phyloP scores from a whole-genome alignment of 1,140 invertebrate genomes.

The Oppia nitens region DNA sequence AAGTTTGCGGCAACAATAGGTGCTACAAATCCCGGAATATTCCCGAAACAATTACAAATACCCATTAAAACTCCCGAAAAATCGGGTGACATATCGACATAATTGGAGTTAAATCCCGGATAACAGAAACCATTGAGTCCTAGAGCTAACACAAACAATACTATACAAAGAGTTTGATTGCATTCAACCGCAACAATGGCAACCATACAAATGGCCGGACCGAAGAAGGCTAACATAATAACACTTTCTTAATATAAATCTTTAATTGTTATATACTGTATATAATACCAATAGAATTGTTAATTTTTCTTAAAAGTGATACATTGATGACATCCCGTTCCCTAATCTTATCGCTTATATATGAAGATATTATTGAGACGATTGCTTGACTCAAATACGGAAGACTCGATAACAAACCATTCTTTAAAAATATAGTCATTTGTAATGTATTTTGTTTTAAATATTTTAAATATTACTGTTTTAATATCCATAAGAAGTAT shows the following conservation, averaged over 20 bases:
- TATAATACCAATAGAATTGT: conserved; percentile 19
- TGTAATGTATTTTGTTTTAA: neutral
- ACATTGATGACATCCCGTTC: conserved; percentile 9
- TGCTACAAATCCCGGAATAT: conserved; percentile 23
- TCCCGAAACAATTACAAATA: conserved; percentile 25
- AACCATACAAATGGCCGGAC: conserved; percentile 50
- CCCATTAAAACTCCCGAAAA: conserved; percentile 25
- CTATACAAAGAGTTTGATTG: conserved; percentile 24
- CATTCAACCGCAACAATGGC: conserved; percentile 50
- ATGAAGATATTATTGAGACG: conserved; percentile 32
- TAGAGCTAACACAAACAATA: conserved; percentile 18
- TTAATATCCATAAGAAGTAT: conserved; percentile 74
- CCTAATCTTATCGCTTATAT: conserved; percentile 32
- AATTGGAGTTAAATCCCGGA: conserved; percentile 15
- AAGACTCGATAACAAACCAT: conserved; percentile 37
- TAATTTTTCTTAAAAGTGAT: conserved; percentile 18
- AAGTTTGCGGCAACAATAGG: conserved; percentile 21
- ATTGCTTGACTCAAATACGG: conserved; percentile 38
- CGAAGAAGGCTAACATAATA: conserved; percentile 30
- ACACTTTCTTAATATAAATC: neutral
- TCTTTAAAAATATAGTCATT: conserved; percentile 26
- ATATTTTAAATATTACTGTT: neutral
- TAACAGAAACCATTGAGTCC: conserved; percentile 18
- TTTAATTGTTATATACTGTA: neutral
- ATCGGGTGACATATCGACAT: conserved; percentile 20